A percentile compares a stretch with the other conserved stretches of the same genome.
phyloP scores from a whole-genome alignment of 2,797 vertebrate species.

The Melanotaenia maccullochi region DNA sequence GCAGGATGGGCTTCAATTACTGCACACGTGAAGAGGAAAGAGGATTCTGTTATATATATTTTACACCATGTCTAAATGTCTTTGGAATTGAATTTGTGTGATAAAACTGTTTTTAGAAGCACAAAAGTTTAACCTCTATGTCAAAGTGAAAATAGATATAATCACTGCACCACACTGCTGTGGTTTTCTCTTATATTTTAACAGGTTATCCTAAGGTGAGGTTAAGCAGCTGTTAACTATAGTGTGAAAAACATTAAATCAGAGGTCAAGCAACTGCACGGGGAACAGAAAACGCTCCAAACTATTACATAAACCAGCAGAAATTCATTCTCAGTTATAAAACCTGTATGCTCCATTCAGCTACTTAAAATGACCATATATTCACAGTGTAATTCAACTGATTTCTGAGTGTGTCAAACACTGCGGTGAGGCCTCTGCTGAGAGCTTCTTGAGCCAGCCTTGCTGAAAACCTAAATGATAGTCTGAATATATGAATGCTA shows the following conservation, averaged over 20 bases:
- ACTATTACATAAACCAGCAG: not conserved
- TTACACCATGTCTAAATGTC: too few relatives aligned
- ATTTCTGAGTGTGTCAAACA: not conserved
- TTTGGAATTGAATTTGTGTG: too few relatives aligned
- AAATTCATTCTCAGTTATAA: not conserved
- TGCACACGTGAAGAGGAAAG: too few relatives aligned
- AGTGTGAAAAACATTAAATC: not conserved
- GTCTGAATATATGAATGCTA: conserved; percentile 21
- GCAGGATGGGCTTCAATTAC: too few relatives aligned
- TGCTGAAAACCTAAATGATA: conserved; percentile 9
- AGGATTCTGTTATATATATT: too few relatives aligned
- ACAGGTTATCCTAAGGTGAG: too few relatives aligned
- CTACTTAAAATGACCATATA: not conserved
- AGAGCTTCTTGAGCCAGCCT: conserved; percentile 21
- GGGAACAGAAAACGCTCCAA: too few relatives aligned
- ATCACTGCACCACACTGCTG: not conserved
- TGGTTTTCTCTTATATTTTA: not conserved
- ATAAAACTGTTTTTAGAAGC: not conserved
- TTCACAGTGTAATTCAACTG: not conserved
- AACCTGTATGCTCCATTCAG: not conserved
- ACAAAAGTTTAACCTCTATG: not conserved
- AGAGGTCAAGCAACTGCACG: not conserved
- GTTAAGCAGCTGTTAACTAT: too few relatives aligned
- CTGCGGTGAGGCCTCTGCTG: not conserved
- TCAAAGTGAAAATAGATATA: not conserved